These are phyloP conservation scores for Cheirogaleus medius DNA, from an alignment of 2,113 vertebrate species.

Conservation along the genomic window DNA sequence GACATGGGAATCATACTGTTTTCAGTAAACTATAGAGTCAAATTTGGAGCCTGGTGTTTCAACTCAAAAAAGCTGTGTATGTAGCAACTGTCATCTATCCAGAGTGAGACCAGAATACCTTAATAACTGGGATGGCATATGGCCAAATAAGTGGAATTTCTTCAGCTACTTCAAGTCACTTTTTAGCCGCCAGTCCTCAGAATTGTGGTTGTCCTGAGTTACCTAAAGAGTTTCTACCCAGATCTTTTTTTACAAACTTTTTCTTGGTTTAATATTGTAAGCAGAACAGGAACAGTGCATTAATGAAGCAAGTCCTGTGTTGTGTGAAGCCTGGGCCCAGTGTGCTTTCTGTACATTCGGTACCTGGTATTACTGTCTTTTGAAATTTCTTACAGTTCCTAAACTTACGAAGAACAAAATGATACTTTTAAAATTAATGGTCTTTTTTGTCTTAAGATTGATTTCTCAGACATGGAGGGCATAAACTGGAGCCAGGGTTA, in stretches of 20 bases:
- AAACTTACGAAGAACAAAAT: background rate
- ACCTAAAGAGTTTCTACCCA: background rate
- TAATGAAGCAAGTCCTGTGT: background rate
- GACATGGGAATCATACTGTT: background rate
- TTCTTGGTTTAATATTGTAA: background rate
- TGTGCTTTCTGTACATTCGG: background rate
- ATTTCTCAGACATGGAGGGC: background rate
- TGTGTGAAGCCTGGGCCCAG: too few species aligned
- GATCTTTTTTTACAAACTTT: background rate
- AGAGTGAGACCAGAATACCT: background rate
- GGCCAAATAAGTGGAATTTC: background rate
- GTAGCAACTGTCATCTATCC: background rate
- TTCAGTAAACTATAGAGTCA: background rate
- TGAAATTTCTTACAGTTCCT: background rate
- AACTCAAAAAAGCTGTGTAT: background rate
- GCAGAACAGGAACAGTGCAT: background rate
- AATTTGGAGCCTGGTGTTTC: background rate
- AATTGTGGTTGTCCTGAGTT: background rate
- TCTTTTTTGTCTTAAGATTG: background rate
- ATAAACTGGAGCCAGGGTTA: background rate
- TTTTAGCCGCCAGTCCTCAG: background rate
- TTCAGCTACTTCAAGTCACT: background rate
- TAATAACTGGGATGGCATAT: background rate
- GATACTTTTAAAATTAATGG: slow-evolving; percentile 15
- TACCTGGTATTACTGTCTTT: background rate